These are phyloP conservation scores for Coregonus sp. DNA, from an alignment of 2,797 vertebrate genomes.

Conservation along the genomic window DNA sequence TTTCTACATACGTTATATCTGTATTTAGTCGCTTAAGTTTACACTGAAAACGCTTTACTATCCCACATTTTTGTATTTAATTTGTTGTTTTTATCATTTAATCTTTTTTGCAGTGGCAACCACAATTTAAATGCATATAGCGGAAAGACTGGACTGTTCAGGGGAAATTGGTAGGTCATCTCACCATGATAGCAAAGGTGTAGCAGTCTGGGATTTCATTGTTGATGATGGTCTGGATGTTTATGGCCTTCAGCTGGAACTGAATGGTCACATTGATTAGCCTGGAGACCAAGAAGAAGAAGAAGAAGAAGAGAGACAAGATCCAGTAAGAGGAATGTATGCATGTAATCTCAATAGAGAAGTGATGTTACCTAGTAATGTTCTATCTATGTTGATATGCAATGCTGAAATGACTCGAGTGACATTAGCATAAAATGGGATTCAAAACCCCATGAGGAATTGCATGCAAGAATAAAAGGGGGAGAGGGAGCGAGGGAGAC, in stretches of 20 bases:
- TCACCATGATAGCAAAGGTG: slow-evolving; percentile 86
- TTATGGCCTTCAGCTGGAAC: slow-evolving; percentile 93
- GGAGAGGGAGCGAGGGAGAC: too few relatives aligned
- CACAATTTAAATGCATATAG: too few relatives aligned
- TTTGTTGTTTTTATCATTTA: too few relatives aligned
- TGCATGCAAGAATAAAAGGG: not conserved
- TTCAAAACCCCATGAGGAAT: not conserved
- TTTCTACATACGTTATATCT: too few relatives aligned
- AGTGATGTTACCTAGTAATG: too few relatives aligned
- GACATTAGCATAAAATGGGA: not conserved
- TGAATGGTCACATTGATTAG: slow-evolving; percentile 89
- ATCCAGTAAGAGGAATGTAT: not conserved
- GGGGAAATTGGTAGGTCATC: not conserved
- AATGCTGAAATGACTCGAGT: too few relatives aligned
- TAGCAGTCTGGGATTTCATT: slow-evolving; percentile 95
- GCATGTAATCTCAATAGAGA: not conserved
- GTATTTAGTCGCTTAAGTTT: too few relatives aligned
- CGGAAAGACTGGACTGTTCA: not conserved
- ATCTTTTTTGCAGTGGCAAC: too few relatives aligned
- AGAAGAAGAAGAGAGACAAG: not conserved
- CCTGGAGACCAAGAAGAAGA: slow-evolving; percentile 58
- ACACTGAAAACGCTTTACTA: too few relatives aligned
- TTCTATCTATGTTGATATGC: too few relatives aligned
- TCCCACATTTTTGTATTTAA: too few relatives aligned
- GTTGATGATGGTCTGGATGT: slow-evolving; percentile 92